A percentile compares a stretch with the other conserved stretches of the same genome.
These are phyloP conservation scores for Lagopus muta DNA, from an alignment of 2,113 vertebrate species.

Conservation along the genomic window DNA sequence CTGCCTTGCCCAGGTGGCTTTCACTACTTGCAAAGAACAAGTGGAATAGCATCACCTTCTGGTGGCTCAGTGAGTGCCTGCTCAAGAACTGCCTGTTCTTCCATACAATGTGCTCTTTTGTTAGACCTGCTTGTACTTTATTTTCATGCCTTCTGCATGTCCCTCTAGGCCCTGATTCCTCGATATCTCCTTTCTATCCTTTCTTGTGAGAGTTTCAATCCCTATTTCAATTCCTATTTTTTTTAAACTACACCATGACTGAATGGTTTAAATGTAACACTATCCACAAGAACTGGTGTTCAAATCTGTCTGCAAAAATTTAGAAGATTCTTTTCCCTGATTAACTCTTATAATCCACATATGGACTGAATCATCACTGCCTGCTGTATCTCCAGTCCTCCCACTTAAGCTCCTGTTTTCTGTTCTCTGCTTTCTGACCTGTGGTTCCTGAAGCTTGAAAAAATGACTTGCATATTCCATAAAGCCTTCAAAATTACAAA, in stretches of 20 bases:
- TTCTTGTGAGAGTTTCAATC: neutral
- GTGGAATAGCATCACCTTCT: constrained; percentile 21
- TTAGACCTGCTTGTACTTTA: neutral
- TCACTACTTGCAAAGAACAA: neutral
- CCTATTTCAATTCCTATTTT: neutral
- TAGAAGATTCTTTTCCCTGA: neutral
- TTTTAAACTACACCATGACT: neutral
- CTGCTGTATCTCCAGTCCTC: neutral
- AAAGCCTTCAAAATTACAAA: neutral
- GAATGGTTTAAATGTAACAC: neutral
- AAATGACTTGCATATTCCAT: neutral
- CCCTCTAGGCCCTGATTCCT: neutral
- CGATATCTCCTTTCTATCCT: neutral
- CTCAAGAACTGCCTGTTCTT: neutral
- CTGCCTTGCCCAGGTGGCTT: neutral
- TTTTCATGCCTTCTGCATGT: neutral
- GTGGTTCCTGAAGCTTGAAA: neutral
- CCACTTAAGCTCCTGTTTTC: neutral
- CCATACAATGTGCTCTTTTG: neutral
- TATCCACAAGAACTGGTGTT: neutral
- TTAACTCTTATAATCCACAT: neutral
- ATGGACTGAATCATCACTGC: neutral
- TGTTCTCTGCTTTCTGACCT: neutral
- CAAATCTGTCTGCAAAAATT: neutral
- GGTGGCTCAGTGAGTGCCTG: neutral